These are phyloP conservation scores for Cenopis cana DNA, from an alignment of 2,888 invertebrate genomes.

Conservation along the genomic window DNA sequence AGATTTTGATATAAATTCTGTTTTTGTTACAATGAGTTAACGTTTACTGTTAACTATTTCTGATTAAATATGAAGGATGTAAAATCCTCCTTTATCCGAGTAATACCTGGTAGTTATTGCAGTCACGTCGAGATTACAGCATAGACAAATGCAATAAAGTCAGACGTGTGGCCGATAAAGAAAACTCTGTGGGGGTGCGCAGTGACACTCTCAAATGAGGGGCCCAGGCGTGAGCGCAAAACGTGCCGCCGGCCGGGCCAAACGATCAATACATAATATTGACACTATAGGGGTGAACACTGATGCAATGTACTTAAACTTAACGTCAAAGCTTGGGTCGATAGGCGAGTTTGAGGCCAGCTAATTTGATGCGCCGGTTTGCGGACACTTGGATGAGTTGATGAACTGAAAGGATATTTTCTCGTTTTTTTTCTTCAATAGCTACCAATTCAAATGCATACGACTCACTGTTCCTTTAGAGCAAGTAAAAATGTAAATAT, in stretches of 20 bases:
- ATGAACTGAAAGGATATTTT: no score
- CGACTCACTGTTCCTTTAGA: no score
- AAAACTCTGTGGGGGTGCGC: conserved; percentile 56
- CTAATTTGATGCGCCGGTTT: no score
- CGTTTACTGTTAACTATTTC: no score
- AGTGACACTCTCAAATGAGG: conserved; percentile 61
- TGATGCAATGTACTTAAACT: background rate
- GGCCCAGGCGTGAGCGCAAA: conserved; percentile 53
- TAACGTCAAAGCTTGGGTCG: no score
- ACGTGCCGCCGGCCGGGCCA: conserved; percentile 53
- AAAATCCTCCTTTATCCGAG: background rate
- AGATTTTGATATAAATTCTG: background rate
- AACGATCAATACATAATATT: conserved; percentile 18
- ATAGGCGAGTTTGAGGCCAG: no score
- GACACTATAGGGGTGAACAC: conserved; percentile 7
- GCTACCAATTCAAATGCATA: no score
- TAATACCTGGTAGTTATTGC: background rate
- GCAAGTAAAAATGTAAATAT: no score
- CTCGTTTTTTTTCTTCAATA: no score
- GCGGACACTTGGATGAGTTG: no score
- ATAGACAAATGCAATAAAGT: conserved; percentile 62
- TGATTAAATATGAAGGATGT: background rate
- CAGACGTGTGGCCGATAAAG: conserved; percentile 68
- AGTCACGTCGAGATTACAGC: conserved; percentile 36
- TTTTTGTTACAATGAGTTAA: background rate